Evolutionary conservation across 2,888 invertebrate species (phyloP).

Genomic region (Brachypalpus laphriformis): DNA sequence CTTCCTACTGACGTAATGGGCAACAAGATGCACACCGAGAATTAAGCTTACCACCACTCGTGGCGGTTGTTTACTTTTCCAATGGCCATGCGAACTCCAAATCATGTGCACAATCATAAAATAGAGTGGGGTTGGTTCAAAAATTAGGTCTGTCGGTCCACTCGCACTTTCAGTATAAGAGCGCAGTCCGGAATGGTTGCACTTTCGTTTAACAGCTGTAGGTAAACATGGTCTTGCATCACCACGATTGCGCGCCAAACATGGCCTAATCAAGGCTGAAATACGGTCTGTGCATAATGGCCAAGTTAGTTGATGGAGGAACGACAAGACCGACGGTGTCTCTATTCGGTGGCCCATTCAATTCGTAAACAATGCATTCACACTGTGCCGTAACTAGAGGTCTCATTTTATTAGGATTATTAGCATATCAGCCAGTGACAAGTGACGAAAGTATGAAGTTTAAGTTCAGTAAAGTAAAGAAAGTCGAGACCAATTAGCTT

Average conservation of each 20-base stretch:
- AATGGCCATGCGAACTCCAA: not conserved
- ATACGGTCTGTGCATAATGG: not conserved
- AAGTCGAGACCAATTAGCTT: not conserved
- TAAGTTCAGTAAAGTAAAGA: not conserved
- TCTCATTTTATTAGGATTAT: constrained; percentile 12
- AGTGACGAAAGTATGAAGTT: constrained; percentile 20
- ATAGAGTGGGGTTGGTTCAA: not conserved
- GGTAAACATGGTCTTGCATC: not conserved
- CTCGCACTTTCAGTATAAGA: constrained; percentile 23
- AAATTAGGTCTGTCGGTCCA: constrained; percentile 45
- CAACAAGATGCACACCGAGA: not conserved
- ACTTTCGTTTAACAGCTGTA: constrained; percentile 8
- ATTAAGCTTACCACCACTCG: constrained; percentile 45
- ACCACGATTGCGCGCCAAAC: not conserved
- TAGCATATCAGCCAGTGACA: not conserved
- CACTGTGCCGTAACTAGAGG: not conserved
- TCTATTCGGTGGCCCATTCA: constrained; percentile 17
- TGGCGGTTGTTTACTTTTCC: constrained; percentile 23
- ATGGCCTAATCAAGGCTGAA: not conserved
- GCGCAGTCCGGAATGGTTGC: not conserved
- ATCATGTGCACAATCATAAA: not conserved
- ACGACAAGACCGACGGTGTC: constrained; percentile 19
- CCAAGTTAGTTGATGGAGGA: constrained; percentile 23
- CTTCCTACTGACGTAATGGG: constrained; percentile 54
- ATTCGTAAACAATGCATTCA: constrained; percentile 20